These are phyloP conservation scores for Drosophila hydei DNA, from an alignment of 1,140 invertebrate genomes.

Conservation along the genomic window DNA sequence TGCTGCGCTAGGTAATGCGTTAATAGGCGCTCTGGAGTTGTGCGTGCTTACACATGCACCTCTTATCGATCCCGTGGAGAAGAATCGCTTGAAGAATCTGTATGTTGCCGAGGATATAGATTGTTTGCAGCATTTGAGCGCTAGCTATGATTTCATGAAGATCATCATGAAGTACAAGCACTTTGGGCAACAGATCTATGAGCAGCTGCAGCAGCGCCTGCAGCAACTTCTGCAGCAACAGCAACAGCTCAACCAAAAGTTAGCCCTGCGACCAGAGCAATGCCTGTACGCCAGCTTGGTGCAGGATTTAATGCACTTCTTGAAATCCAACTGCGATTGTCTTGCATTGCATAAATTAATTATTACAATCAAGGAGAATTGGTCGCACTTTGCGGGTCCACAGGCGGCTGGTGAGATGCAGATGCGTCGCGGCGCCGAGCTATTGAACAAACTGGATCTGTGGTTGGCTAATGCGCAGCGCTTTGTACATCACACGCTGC, in stretches of 20 bases:
- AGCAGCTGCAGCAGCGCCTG: constrained; percentile 76
- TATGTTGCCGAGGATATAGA: constrained; percentile 88
- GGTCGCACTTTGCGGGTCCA: constrained; percentile 40
- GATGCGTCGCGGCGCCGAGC: constrained; percentile 46
- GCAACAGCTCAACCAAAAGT: constrained; percentile 80
- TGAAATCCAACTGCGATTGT: constrained; percentile 72
- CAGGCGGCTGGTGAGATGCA: constrained; percentile 35
- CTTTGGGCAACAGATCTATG: constrained; percentile 66
- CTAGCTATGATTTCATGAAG: constrained; percentile 72
- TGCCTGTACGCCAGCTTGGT: constrained; percentile 85
- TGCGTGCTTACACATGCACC: constrained; percentile 85
- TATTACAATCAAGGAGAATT: constrained; percentile 28
- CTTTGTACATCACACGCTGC: constrained; percentile 71
- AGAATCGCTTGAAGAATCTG: constrained; percentile 87
- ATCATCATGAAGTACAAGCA: constrained; percentile 75
- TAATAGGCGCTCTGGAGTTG: constrained; percentile 83
- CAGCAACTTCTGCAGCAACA: constrained; percentile 65
- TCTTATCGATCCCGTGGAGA: constrained; percentile 90
- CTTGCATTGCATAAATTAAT: constrained; percentile 50
- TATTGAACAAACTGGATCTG: constrained; percentile 66
- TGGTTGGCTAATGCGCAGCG: constrained; percentile 78
- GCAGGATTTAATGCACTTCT: constrained; percentile 72
- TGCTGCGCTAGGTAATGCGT: constrained; percentile 45
- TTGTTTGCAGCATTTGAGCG: constrained; percentile 51
- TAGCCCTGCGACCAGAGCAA: constrained; percentile 86